Base-by-base conservation (phyloP, 2,888 invertebrate species). In the Teleogryllus oceanicus region DNA sequence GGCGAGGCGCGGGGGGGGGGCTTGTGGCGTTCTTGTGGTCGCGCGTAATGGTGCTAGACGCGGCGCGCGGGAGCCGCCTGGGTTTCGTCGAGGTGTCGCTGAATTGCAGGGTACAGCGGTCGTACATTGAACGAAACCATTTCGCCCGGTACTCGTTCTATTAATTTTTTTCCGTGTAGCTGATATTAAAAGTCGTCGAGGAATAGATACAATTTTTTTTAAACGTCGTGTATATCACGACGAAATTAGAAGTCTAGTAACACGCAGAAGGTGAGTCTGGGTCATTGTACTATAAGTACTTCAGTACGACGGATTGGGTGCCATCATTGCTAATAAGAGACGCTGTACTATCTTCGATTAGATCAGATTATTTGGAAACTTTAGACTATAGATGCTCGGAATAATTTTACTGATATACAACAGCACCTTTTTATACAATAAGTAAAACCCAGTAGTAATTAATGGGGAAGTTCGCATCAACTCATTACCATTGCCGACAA, bases 21-120 rank as follows among this genome's bases (percentile, higher is more conserved):
- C n/a, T n/a, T n/a, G 62, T 12, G 62, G 62, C 62, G 62, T 13
- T 62, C 62, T 62, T 62, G 62, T n/a, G 62, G 62, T 62, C n/a
- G 13, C 62, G 62, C 62, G 16, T 62, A 62, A 62, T 62, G 62
- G 62, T 18, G 16, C 62, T 12, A 13, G n/a, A 12, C 62, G 62
- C 62, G 62, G 62, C 62, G 62, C n/a, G 3, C 13, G 62, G n/a
- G 62, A 18, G n/a, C 62, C 16, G 62, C 62, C n/a, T 12, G 62
- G n/a, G 62, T 62, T 62, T 62, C 62, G 62, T 62, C n/a, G n/a
- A 62, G 62, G 62, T 62, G 62, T 62, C 62, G 62, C 62, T 62
- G 62, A 62, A 62, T 62, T 62, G 62, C n/a, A 62, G 62, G 62
- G 62, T 62, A 62, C 62, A n/a, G 13, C 62, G 13, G 16, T n/a